Conservation (phyloP, 2,797 vertebrate genomes). For the Falco biarmicus region DNA sequence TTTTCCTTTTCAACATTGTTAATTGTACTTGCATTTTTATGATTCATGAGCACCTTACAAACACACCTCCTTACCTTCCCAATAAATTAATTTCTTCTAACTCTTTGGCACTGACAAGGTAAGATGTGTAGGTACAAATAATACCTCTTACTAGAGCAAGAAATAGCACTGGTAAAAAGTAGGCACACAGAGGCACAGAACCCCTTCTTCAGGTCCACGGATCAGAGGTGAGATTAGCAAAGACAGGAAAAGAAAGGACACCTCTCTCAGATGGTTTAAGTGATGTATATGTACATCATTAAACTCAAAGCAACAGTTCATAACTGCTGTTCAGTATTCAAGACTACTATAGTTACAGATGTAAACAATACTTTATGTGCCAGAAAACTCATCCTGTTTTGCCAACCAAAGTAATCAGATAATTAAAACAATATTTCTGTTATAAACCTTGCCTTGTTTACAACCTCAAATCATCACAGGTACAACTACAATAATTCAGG, state of each 20-base stretch:
- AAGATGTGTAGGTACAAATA: neutral
- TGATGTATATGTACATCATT: neutral
- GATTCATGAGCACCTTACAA: neutral
- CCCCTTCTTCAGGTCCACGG: neutral
- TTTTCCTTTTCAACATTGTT: neutral
- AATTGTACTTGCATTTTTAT: neutral
- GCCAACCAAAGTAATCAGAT: neutral
- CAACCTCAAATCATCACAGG: neutral
- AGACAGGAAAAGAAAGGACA: neutral
- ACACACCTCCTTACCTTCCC: neutral
- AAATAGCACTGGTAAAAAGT: neutral
- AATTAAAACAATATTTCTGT: neutral
- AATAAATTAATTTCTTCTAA: neutral
- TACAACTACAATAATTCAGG: neutral
- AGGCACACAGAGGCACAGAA: neutral
- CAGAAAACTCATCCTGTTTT: neutral
- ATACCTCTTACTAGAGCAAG: neutral
- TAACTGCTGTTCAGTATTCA: neutral
- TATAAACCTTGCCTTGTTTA: neutral
- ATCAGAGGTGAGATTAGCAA: neutral
- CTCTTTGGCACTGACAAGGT: neutral
- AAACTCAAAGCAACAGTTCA: neutral
- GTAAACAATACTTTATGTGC: neutral
- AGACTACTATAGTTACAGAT: neutral
- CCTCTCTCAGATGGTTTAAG: neutral